Percentiles rank a stretch among this genome's conserved stretches.
These are phyloP conservation scores for Heliocidaris tuberculata DNA, from an alignment of 35 echinoderm and acorn worm species.

Conservation along the genomic window DNA sequence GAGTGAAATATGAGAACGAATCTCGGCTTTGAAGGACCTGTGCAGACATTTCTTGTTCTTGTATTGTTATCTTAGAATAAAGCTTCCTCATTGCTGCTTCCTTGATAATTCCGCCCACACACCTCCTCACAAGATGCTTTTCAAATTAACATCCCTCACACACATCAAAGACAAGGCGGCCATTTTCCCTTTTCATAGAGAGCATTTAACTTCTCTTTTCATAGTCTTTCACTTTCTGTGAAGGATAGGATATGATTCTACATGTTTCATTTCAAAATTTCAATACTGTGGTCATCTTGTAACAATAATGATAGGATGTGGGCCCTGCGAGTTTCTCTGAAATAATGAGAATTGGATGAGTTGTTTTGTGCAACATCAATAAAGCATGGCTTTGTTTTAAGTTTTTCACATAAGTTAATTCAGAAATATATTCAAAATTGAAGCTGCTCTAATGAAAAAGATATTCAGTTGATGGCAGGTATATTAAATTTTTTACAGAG, in stretches of 20 bases:
- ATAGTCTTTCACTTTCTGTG: neutral
- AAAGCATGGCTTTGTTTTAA: neutral
- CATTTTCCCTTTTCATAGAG: neutral
- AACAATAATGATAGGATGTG: neutral
- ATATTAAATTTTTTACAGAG: too few species aligned
- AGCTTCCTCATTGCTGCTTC: neutral
- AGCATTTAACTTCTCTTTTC: neutral
- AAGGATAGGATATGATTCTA: neutral
- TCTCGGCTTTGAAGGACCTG: neutral
- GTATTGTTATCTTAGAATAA: neutral
- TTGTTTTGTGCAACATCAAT: too few species aligned
- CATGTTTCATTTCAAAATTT: neutral
- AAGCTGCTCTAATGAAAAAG: too few species aligned
- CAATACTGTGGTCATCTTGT: neutral
- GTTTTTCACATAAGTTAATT: neutral
- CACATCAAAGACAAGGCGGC: neutral
- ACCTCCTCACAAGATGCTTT: neutral
- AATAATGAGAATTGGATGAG: too few species aligned
- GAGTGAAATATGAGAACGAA: neutral
- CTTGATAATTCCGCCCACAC: neutral
- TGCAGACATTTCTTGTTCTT: neutral
- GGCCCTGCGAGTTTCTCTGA: too few species aligned
- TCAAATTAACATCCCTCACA: neutral
- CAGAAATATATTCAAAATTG: too few species aligned
- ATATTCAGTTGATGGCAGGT: too few species aligned